A percentile compares a stretch with the other conserved stretches of the same genome.
Conservation (phyloP, 1,140 invertebrate genomes). For the Melitaea cinxia region DNA sequence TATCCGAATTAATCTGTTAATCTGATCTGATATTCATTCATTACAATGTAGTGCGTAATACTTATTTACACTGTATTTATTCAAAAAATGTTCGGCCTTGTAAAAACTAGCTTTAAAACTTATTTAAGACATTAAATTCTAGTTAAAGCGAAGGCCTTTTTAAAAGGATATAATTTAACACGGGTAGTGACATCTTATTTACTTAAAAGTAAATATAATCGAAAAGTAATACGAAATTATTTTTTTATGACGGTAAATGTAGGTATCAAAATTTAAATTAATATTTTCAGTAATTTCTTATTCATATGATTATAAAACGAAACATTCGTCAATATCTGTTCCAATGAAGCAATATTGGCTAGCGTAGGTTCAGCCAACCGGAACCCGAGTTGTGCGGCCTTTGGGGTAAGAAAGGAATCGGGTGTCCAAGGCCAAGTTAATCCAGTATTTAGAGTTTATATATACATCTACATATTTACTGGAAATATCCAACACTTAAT, state of each 20-base stretch:
- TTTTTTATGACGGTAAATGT: neutral
- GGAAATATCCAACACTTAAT: conserved; percentile 2
- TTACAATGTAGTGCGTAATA: too few species aligned
- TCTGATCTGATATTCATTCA: too few species aligned
- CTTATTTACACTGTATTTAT: too few species aligned
- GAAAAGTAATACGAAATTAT: neutral
- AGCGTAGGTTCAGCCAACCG: conserved; percentile 2
- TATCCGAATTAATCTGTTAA: too few species aligned
- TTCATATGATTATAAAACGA: neutral
- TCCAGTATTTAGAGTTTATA: conserved; percentile 10
- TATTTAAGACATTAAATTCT: too few species aligned
- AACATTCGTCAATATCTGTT: neutral
- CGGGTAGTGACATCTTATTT: too few species aligned
- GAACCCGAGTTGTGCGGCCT: conserved; percentile 10
- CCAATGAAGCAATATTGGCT: neutral
- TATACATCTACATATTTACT: conserved; percentile 10
- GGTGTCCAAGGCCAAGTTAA: conserved; percentile 10
- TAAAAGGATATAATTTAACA: too few species aligned
- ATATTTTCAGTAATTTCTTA: neutral
- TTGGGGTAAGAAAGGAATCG: conserved; percentile 18
- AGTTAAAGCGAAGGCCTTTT: too few species aligned
- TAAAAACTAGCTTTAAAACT: too few species aligned
- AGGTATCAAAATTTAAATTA: neutral
- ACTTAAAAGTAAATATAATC: too few species aligned
- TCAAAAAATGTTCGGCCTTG: too few species aligned